Evolutionary conservation across 2,797 vertebrate genomes (phyloP).

Genomic region (Pipistrellus kuhlii): DNA sequence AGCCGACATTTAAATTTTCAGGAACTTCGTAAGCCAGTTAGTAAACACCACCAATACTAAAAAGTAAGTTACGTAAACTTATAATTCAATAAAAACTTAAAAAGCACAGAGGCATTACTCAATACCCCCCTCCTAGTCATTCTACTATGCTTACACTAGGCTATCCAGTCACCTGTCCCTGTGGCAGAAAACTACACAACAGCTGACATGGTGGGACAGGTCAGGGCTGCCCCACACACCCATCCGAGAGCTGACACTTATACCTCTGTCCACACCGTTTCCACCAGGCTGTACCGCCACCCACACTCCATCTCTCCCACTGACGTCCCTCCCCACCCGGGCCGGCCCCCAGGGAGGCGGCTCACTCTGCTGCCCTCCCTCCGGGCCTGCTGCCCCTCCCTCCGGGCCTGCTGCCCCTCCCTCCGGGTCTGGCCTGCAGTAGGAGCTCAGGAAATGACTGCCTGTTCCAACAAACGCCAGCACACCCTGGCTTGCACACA

Average conservation of each 20-base stretch:
- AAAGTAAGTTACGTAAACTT: neutral
- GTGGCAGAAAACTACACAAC: accelerated
- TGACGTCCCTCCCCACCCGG: neutral
- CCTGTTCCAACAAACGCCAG: neutral
- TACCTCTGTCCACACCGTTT: accelerated
- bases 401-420: too few relatives aligned
- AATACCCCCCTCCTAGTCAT: neutral
- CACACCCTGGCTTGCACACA: neutral
- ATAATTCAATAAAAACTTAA: neutral
- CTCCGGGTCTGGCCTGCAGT: accelerated
- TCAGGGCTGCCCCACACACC: accelerated
- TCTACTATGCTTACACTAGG: accelerated
- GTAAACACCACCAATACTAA: neutral
- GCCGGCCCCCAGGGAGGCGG: neutral
- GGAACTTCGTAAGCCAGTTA: neutral
- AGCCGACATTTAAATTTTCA: neutral
- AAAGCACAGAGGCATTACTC: neutral
- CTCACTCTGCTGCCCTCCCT: neutral
- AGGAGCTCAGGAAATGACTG: neutral
- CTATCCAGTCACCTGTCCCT: too few relatives aligned
- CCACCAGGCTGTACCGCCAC: neutral
- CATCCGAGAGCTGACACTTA: neutral
- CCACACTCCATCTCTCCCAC: accelerated
- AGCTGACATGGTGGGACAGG: accelerated
- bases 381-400: too few relatives aligned